Evolutionary conservation across 2,888 invertebrate genomes (phyloP).

Genomic region (Acrobasis repandana): DNA sequence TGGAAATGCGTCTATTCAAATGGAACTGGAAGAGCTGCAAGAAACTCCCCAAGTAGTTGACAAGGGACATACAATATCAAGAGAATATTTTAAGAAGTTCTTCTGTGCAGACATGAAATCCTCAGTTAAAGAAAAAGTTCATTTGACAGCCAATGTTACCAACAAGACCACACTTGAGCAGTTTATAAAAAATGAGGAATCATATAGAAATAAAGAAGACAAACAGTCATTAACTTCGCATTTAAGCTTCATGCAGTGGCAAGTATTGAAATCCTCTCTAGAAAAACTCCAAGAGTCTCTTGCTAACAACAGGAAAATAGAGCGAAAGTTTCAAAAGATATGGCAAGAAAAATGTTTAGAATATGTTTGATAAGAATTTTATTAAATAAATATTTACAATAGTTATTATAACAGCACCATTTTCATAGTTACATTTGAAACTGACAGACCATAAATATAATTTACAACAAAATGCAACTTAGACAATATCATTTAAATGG

Average conservation of each 20-base stretch:
- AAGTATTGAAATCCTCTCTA: slow-evolving; percentile 67
- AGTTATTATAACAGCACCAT: slow-evolving; percentile 41
- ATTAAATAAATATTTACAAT: slow-evolving; percentile 47
- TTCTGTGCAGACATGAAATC: slow-evolving; percentile 28
- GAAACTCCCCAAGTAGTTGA: slow-evolving; percentile 37
- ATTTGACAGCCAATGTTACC: slow-evolving; percentile 53
- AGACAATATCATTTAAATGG: too few species aligned
- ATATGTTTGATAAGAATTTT: slow-evolving; percentile 49
- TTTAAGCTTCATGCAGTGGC: slow-evolving; percentile 82
- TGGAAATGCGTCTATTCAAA: slow-evolving; percentile 21
- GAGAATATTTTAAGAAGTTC: slow-evolving; percentile 47
- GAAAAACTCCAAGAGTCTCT: slow-evolving; percentile 50
- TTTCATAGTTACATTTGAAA: slow-evolving; percentile 24
- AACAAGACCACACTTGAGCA: slow-evolving; percentile 49
- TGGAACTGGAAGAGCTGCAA: background rate
- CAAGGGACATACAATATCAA: slow-evolving; percentile 51
- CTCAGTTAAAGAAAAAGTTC: slow-evolving; percentile 33
- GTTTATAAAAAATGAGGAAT: slow-evolving; percentile 65
- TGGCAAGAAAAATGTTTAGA: slow-evolving; percentile 74
- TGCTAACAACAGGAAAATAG: slow-evolving; percentile 58
- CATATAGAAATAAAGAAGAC: slow-evolving; percentile 54
- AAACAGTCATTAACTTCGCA: slow-evolving; percentile 59
- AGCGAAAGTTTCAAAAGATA: slow-evolving; percentile 63
- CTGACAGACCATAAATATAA: slow-evolving; percentile 20
- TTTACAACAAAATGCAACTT: slow-evolving; percentile 5